Base-by-base conservation (phyloP, 2,888 invertebrate species). In the Tortricodes alternella region DNA sequence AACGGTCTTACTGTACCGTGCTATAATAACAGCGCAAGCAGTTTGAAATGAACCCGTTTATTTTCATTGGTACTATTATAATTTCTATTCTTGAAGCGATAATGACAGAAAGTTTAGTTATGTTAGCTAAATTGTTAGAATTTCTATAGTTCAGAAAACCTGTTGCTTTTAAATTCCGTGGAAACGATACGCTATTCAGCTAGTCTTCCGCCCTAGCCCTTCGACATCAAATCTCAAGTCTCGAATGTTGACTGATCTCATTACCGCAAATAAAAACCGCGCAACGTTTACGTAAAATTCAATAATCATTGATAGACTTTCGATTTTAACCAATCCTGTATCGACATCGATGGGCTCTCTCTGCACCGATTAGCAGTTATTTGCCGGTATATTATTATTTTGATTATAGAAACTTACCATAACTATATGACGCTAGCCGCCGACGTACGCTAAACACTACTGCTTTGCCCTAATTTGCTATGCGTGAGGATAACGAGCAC, bases 291-390 rank as follows among this genome's bases (percentile, higher is more conserved):
- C 44, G 61, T 68, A 73, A 76, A 68, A 74, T 74, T 68, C 68
- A 74, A 74, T 75, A 68, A 72, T 67, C 67, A 64, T 59, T 63
- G 58, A 66, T 59, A 65, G 67, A 73, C 82, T 82, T 83, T 80
- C 82, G 71, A 71, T 81, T 78, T 75, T 70, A 69, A 66, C 73
- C 70, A 71, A 74, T 76, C 71, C 64, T 66, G 67, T 66, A 68
- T 56, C 55, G 59, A 62, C 66, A 72, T 71, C 66, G 68, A 68
- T 62, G 70, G 66, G 72, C 73, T 71, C 73, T 74, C 74, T 65
- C 68, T 62, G 53, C 62, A 64, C 65, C 62, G 62, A 67, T 68
- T 68, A 63, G 64, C 64, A 61, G 60, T 63, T 59, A 62, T 60
- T 61, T 60, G 55, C 60, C 49, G 49, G 52, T 60, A 52, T 57